Evolutionary conservation across 2,888 invertebrate genomes (phyloP).

Genomic region (Acleris literana): DNA sequence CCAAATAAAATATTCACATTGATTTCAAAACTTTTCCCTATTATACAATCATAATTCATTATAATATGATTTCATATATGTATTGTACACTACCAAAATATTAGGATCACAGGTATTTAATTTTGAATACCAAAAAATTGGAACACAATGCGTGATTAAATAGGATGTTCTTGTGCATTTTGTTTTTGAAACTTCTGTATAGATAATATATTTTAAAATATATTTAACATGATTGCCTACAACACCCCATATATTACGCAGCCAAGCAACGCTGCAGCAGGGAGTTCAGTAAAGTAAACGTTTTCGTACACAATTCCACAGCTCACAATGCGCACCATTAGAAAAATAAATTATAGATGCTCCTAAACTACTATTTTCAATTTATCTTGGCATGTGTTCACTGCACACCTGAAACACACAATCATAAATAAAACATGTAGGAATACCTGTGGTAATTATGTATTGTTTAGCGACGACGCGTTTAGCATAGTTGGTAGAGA

Average conservation of each 20-base stretch:
- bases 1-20: slow-evolving; percentile 37
- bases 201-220: slow-evolving; percentile 63
- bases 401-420: slow-evolving; percentile 75
- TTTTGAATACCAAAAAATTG: slow-evolving; percentile 59
- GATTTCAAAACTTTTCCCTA: slow-evolving; percentile 34
- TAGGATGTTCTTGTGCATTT: slow-evolving; percentile 66
- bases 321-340: slow-evolving; percentile 82
- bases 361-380: slow-evolving; percentile 69
- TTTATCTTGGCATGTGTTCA: slow-evolving; percentile 83
- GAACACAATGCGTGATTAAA: slow-evolving; percentile 51
- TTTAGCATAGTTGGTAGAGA: too few relatives aligned
- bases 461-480: too few relatives aligned
- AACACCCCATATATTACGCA: slow-evolving; percentile 75
- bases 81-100: slow-evolving; percentile 36
- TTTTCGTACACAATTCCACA: slow-evolving; percentile 80
- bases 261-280: slow-evolving; percentile 65
- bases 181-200: slow-evolving; percentile 66
- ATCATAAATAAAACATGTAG: not conserved
- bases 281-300: slow-evolving; percentile 68
- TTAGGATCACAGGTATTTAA: slow-evolving; percentile 47
- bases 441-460: not conserved
- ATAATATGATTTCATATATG: slow-evolving; percentile 34
- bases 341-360: slow-evolving; percentile 83
- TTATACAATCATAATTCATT: slow-evolving; percentile 29
- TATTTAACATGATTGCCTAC: slow-evolving; percentile 79